phyloP scores from a whole-genome alignment of 2,797 vertebrate genomes.

The Hyperoplus lanceolatus region DNA sequence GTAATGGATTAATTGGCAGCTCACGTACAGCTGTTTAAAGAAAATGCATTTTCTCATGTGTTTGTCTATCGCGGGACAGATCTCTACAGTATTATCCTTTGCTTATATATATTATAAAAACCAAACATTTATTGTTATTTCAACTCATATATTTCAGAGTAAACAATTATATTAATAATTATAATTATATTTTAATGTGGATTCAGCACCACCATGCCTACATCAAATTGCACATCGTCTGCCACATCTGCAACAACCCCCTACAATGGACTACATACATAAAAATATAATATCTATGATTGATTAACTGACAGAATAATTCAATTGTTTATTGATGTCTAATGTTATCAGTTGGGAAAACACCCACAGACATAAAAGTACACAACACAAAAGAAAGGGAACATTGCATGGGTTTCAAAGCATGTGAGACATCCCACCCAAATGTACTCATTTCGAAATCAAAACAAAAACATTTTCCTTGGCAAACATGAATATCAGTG shows the following conservation, averaged over 20 bases:
- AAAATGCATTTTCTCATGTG: constrained; percentile 11
- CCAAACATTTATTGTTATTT: too few relatives aligned
- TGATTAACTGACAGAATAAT: too few relatives aligned
- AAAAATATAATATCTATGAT: too few relatives aligned
- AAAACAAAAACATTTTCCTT: background rate
- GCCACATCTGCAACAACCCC: background rate
- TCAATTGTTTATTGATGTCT: too few relatives aligned
- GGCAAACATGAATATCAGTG: background rate
- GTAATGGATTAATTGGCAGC: background rate
- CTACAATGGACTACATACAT: background rate
- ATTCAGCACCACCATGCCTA: background rate
- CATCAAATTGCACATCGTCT: background rate
- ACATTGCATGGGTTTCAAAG: background rate
- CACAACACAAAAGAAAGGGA: background rate
- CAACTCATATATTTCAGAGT: background rate
- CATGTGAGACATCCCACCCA: background rate
- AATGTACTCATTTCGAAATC: background rate
- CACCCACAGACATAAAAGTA: background rate
- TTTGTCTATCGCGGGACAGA: background rate
- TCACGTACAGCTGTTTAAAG: background rate
- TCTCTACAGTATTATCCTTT: background rate
- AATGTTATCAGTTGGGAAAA: background rate
- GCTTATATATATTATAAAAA: background rate
- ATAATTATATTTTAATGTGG: background rate
- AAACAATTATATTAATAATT: too few relatives aligned